Evolutionary conservation across 2,113 vertebrate genomes (phyloP).

Genomic region (Xenotilapia flavipinnis): DNA sequence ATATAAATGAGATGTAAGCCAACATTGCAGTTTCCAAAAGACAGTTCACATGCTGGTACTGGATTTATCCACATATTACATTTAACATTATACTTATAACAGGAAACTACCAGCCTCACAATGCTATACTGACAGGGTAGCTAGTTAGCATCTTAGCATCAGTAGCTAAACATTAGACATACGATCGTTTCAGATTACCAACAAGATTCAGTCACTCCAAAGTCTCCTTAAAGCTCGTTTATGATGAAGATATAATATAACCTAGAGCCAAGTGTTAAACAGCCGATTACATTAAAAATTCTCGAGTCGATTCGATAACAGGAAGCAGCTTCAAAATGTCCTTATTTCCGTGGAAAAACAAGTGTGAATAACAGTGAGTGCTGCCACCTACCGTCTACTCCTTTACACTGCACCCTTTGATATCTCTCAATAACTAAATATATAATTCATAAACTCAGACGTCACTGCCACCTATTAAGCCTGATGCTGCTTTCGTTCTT

Average conservation of each 20-base stretch:
- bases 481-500: neutral
- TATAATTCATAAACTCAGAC: neutral
- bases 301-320: no score
- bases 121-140: neutral
- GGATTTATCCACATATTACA: neutral
- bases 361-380: neutral
- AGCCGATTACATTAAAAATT: neutral
- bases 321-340: neutral
- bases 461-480: neutral
- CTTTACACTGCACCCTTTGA: neutral
- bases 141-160: neutral
- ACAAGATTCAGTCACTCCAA: neutral
- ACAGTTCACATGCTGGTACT: neutral
- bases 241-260: neutral
- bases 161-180: neutral
- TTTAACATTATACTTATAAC: neutral
- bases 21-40: neutral
- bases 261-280: neutral
- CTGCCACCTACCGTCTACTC: neutral
- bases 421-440: neutral
- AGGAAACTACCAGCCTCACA: neutral
- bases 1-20: neutral
- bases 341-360: neutral
- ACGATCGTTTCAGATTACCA: neutral
- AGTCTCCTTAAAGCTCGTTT: neutral